phyloP scores from a whole-genome alignment of 2,888 invertebrate species.

The Bugula neritina region DNA sequence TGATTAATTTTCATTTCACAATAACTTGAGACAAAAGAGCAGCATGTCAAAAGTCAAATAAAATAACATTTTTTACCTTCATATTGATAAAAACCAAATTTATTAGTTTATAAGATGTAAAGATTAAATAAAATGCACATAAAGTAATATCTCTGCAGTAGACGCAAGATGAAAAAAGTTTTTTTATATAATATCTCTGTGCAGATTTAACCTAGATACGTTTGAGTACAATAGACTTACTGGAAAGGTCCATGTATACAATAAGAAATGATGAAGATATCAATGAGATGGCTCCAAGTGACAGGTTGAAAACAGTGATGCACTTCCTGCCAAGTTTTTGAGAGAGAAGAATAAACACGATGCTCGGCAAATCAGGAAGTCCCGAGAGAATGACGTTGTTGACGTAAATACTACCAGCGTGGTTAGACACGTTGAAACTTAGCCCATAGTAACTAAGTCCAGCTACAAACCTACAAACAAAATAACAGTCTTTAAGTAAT shows the following conservation, averaged over 20 bases:
- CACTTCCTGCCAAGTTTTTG: background rate
- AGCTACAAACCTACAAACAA: slow-evolving; percentile 13
- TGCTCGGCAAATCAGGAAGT: background rate
- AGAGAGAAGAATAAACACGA: background rate
- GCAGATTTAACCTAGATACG: too few species aligned
- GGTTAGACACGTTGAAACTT: slow-evolving; percentile 13
- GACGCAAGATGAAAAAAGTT: too few species aligned
- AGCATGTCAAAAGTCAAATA: too few species aligned
- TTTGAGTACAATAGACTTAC: background rate
- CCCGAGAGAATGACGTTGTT: slow-evolving; percentile 13
- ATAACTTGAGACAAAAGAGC: too few species aligned
- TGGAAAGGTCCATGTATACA: background rate
- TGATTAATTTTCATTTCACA: too few species aligned
- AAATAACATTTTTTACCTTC: too few species aligned
- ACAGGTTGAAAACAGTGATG: background rate
- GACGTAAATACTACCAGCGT: background rate
- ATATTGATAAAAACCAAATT: too few species aligned
- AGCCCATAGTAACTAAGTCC: slow-evolving; percentile 15
- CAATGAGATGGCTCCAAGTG: background rate
- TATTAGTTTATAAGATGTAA: too few species aligned
- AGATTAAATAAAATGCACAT: too few species aligned
- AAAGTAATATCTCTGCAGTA: too few species aligned
- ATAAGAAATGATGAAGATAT: background rate
- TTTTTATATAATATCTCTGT: too few species aligned
- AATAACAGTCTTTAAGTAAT: background rate